Conservation (phyloP, 30 jellyfish, hydroid and myxozoan genomes). For the Sanderia malayensis region DNA sequence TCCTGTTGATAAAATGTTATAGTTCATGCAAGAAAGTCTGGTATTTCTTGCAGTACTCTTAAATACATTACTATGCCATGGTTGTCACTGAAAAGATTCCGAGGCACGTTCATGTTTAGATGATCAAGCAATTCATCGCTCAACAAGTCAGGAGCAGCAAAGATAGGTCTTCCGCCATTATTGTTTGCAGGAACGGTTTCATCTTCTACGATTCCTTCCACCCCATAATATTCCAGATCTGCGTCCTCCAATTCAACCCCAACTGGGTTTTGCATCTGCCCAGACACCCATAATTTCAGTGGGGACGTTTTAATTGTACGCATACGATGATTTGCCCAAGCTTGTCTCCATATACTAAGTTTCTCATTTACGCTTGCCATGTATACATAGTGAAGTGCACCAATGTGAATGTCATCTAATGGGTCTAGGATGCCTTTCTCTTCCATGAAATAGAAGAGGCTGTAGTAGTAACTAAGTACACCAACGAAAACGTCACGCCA, state of each 20-base stretch:
- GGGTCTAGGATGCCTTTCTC: conserved; percentile 54
- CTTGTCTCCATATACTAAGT: conserved; percentile 8
- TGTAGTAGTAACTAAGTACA: conserved; percentile 27
- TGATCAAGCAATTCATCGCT: conserved; percentile 24
- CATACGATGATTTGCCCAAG: conserved; percentile 44
- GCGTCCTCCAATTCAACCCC: conserved; percentile 30
- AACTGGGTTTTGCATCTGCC: conserved; percentile 56
- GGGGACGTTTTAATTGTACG: conserved; percentile 55
- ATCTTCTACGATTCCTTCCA: conserved; percentile 25
- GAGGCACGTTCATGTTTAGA: conserved; percentile 14
- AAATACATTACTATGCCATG: conserved; percentile 22
- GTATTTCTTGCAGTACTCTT: conserved; percentile 14
- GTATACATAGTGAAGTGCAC: conserved; percentile 4
- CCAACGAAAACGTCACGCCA: conserved; percentile 59
- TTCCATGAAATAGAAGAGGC: conserved; percentile 53
- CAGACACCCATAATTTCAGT: conserved; percentile 49
- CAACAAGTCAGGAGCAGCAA: conserved; percentile 38
- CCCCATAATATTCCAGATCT: conserved; percentile 30
- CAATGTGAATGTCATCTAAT: conserved; percentile 19
- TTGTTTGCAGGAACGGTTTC: conserved; percentile 6
- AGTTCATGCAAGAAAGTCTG: conserved; percentile 22
- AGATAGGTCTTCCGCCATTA: conserved; percentile 37
- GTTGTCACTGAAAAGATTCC: conserved; percentile 14
- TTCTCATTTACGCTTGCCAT: conserved; percentile 26
- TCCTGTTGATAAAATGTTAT: background rate